These are phyloP conservation scores for Chloroclysta siterata DNA, from an alignment of 2,888 invertebrate species.

Conservation along the genomic window DNA sequence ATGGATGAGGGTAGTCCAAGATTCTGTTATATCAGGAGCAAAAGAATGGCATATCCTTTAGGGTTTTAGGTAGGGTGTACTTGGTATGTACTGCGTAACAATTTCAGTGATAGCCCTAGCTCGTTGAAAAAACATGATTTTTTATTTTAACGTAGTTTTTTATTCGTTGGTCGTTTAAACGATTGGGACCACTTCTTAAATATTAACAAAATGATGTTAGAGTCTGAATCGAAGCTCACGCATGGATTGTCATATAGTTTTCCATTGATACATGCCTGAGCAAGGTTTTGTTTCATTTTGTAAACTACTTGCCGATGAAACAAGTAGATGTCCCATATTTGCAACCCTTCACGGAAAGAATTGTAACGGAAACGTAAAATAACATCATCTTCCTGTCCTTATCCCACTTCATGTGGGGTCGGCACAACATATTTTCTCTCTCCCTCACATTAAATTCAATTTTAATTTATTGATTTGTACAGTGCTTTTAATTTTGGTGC, in stretches of 20 bases:
- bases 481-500: conserved; percentile 66
- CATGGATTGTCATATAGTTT: not conserved
- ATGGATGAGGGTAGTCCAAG: not conserved
- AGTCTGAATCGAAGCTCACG: not conserved
- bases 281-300: no score
- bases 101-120: conserved; percentile 10
- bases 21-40: not conserved
- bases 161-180: not conserved
- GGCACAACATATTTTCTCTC: no score
- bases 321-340: no score
- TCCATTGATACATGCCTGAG: not conserved
- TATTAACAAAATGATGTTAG: not conserved
- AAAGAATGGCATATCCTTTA: not conserved
- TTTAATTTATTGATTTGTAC: not conserved
- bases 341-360: no score
- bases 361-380: no score
- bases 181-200: conserved; percentile 61
- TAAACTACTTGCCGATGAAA: no score
- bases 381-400: no score
- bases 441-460: no score
- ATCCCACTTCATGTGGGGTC: no score
- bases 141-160: not conserved
- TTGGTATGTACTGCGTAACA: not conserved
- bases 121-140: conserved; percentile 4
- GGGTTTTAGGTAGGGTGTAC: no score